These are phyloP conservation scores for Gymnosoma rotundatum DNA, from an alignment of 2,888 invertebrate genomes.

Conservation along the genomic window DNA sequence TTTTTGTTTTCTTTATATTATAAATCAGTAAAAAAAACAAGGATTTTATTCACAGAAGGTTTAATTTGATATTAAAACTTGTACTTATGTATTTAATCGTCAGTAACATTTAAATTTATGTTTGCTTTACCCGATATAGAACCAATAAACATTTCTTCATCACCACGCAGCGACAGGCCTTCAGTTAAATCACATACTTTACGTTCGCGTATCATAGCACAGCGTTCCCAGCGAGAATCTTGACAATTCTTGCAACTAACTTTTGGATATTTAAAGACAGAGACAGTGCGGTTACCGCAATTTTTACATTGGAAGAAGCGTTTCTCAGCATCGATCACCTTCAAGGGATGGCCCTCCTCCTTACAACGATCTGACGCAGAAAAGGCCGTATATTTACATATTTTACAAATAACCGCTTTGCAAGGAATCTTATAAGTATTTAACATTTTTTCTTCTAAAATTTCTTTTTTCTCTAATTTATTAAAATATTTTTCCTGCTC, in stretches of 20 bases:
- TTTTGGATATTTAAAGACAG: constrained; percentile 90
- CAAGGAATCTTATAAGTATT: constrained; percentile 92
- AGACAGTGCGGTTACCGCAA: constrained; percentile 92
- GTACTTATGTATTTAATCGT: constrained; percentile 76
- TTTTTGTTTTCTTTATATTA: too few species aligned
- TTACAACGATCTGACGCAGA: constrained; percentile 95
- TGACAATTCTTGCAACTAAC: constrained; percentile 90
- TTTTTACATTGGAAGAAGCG: constrained; percentile 96
- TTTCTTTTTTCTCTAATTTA: constrained; percentile 94
- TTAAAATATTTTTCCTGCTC: constrained; percentile 94
- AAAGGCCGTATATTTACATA: constrained; percentile 96
- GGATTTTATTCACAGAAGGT: too few species aligned
- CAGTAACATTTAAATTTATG: constrained; percentile 89
- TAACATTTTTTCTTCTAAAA: constrained; percentile 96
- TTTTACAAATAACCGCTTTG: constrained; percentile 93
- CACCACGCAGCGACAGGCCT: constrained; percentile 92
- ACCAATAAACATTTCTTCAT: constrained; percentile 91
- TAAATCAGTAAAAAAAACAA: too few species aligned
- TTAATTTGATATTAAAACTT: too few species aligned
- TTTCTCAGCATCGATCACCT: constrained; percentile 91
- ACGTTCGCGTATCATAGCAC: constrained; percentile 91
- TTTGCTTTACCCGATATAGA: constrained; percentile 84
- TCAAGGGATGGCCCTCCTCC: constrained; percentile 90
- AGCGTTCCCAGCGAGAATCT: constrained; percentile 88
- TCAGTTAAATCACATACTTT: constrained; percentile 81